Percentiles rank a stretch among this genome's conserved stretches.
Evolutionary conservation across 2,888 invertebrate genomes (phyloP).

Genomic region (Drosophila diplacantha): DNA sequence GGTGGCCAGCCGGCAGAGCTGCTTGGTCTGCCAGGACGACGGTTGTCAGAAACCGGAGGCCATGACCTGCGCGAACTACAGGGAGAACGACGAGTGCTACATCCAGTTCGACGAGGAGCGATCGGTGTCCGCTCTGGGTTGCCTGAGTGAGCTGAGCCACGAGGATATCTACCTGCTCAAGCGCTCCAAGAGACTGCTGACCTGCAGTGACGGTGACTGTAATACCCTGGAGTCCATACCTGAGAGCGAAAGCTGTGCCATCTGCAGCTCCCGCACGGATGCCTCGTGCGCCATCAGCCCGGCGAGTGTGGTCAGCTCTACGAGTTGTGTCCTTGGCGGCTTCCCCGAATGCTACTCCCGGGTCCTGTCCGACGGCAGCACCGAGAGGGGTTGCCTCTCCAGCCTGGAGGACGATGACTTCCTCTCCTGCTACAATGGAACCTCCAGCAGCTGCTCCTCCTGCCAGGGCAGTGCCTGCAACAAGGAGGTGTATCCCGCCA

Average conservation of each 20-base stretch:
- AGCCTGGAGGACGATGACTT: conserved; percentile 70
- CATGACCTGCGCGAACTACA: conserved; percentile 58
- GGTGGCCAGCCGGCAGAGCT: conserved; percentile 55
- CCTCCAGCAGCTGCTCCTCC: conserved; percentile 56
- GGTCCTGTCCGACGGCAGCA: conserved; percentile 66
- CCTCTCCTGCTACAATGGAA: conserved; percentile 66
- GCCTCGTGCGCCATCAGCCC: conserved; percentile 62
- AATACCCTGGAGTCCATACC: conserved; percentile 60
- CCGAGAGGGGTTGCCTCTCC: conserved; percentile 74
- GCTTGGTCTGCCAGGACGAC: conserved; percentile 61
- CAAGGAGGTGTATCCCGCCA: conserved; percentile 56
- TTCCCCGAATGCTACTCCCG: conserved; percentile 71
- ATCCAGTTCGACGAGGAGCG: conserved; percentile 66
- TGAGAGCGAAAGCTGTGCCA: conserved; percentile 48
- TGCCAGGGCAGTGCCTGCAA: conserved; percentile 68
- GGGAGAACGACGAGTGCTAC: conserved; percentile 69
- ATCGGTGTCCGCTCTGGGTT: conserved; percentile 56
- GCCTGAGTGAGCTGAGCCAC: conserved; percentile 68
- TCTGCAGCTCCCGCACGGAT: conserved; percentile 74
- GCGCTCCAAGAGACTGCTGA: conserved; percentile 58
- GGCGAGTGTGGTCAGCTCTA: conserved; percentile 35
- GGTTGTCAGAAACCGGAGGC: conserved; percentile 58
- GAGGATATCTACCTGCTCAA: conserved; percentile 57
- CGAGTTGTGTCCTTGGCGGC: conserved; percentile 53
- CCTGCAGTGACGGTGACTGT: conserved; percentile 66